A percentile compares a stretch with the other conserved stretches of the same genome.
Conservation (phyloP, 2,113 vertebrate genomes). For the Promerops cafer region DNA sequence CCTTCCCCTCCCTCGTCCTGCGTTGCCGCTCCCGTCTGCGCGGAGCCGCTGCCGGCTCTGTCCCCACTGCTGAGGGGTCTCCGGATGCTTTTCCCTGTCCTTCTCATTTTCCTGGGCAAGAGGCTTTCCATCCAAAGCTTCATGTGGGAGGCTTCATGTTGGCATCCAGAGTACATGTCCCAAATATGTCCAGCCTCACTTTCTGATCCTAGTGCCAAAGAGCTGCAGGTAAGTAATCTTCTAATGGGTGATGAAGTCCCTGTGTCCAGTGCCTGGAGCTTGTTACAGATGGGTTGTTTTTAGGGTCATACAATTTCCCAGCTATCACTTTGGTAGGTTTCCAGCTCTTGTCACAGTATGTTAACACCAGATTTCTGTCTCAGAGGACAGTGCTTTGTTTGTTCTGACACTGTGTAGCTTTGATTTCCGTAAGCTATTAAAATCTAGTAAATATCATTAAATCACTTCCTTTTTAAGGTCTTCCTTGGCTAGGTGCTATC, state of each 20-base stretch:
- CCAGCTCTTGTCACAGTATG: background rate
- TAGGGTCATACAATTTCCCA: background rate
- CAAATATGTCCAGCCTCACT: slow-evolving; percentile 28
- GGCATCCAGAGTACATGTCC: slow-evolving; percentile 48
- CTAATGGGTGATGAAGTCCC: background rate
- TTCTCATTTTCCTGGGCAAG: background rate
- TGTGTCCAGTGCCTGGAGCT: background rate
- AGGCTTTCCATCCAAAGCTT: background rate
- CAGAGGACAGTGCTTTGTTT: background rate
- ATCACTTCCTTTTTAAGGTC: background rate
- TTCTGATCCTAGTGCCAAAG: background rate
- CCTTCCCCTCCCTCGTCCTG: background rate
- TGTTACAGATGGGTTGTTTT: background rate
- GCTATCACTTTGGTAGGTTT: background rate
- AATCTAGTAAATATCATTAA: background rate
- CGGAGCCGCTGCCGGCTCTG: background rate
- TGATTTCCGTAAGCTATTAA: background rate
- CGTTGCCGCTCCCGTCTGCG: background rate
- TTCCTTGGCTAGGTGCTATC: background rate
- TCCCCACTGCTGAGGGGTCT: background rate
- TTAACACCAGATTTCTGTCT: background rate
- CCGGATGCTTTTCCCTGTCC: background rate
- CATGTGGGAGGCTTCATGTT: background rate
- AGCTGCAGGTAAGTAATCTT: slow-evolving; percentile 15
- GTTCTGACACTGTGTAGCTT: background rate